Evolutionary conservation across 2,888 invertebrate species (phyloP).

Genomic region (Nemapogon koenigi): DNA sequence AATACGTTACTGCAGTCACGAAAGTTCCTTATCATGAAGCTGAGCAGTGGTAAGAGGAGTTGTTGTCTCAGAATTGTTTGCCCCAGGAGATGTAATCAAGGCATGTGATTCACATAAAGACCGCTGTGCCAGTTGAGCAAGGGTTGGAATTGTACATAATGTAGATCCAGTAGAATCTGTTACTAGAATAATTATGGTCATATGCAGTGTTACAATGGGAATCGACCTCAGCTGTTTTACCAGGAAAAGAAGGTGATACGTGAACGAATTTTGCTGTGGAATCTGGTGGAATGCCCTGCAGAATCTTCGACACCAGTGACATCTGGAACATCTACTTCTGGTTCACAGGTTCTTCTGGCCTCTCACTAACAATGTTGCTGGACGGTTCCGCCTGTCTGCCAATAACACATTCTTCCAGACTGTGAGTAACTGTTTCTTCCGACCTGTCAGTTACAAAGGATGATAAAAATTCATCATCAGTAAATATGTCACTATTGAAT

Average conservation of each 20-base stretch:
- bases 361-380: no score
- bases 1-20: no score
- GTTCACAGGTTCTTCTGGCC: no score
- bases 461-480: constrained; percentile 21
- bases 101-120: not conserved
- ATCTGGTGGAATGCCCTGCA: no score
- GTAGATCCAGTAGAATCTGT: not conserved
- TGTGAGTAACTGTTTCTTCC: not conserved
- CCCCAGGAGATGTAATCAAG: no score
- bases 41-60: not conserved
- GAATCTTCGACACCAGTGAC: no score
- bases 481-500: constrained; percentile 24
- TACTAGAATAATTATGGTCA: not conserved
- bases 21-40: not conserved
- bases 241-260: not conserved
- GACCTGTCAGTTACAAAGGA: constrained; percentile 20
- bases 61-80: not conserved
- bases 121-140: not conserved
- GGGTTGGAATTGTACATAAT: not conserved
- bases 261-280: no score
- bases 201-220: not conserved
- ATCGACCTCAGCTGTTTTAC: not conserved
- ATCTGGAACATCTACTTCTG: no score
- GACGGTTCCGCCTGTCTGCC: no score
- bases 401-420: no score